phyloP scores from a whole-genome alignment of 2,113 vertebrate genomes.

The sheep (Ovis aries) region DNA sequence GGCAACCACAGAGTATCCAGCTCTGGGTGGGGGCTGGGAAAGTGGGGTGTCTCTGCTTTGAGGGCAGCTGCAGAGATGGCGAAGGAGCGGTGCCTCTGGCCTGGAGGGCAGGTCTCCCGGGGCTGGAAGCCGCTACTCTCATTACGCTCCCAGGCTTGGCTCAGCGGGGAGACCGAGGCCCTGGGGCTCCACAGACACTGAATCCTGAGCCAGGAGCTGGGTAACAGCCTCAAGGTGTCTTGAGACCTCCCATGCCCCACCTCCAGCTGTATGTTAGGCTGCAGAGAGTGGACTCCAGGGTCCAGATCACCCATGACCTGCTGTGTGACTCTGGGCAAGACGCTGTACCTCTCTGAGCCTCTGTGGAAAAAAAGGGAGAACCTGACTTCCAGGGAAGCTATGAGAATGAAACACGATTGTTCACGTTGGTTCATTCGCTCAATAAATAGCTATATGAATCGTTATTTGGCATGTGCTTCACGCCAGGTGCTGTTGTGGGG shows the following conservation, averaged over 20 bases:
- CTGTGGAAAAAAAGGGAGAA: background rate
- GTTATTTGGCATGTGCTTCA: background rate
- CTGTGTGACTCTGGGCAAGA: background rate
- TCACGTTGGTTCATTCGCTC: background rate
- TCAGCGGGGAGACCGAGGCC: background rate
- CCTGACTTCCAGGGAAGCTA: background rate
- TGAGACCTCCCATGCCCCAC: background rate
- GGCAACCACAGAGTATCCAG: fast-evolving
- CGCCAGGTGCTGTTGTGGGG: background rate
- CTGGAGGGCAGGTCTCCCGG: background rate
- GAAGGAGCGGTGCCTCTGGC: background rate
- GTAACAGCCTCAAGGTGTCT: background rate
- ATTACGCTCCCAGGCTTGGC: background rate
- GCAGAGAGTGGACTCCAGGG: background rate
- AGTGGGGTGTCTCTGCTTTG: background rate
- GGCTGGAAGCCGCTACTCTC: background rate
- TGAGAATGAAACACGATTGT: background rate
- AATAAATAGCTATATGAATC: background rate
- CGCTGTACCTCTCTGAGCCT: background rate
- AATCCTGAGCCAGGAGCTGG: background rate
- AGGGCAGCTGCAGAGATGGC: background rate
- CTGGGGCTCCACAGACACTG: background rate
- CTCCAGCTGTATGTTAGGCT: background rate
- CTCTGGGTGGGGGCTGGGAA: background rate
- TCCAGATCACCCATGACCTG: background rate